These are phyloP conservation scores for Synodontis membranacea DNA, from an alignment of 2,113 vertebrate genomes.

Conservation along the genomic window DNA sequence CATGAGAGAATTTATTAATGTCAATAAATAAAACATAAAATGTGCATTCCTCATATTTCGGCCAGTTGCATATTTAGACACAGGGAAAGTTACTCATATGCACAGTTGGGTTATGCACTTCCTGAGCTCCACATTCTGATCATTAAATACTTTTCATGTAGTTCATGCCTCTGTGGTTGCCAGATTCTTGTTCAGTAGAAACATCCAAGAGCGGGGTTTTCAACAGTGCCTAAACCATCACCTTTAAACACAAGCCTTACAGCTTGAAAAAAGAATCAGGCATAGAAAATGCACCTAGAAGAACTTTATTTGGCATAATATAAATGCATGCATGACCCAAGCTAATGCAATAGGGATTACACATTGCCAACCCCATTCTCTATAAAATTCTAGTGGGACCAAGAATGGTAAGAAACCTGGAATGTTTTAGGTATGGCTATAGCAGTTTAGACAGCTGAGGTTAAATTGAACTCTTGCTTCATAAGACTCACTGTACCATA, in stretches of 20 bases:
- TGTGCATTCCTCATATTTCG: neutral
- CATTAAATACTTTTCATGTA: neutral
- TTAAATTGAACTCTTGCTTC: neutral
- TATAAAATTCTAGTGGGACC: conserved; percentile 24
- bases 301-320: no score
- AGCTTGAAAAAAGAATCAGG: neutral
- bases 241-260: neutral
- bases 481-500: neutral
- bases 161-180: neutral
- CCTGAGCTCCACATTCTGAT: no score
- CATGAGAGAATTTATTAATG: neutral
- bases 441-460: conserved; percentile 27
- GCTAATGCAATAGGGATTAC: neutral
- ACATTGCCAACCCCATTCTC: neutral
- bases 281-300: neutral
- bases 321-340: neutral
- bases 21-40: neutral
- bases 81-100: neutral
- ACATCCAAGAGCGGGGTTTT: neutral
- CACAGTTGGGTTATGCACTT: neutral
- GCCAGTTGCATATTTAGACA: neutral
- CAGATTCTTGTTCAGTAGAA: neutral
- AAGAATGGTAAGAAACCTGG: conserved; percentile 22
- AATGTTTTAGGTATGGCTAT: conserved; percentile 34
- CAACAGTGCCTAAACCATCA: neutral